phyloP scores from a whole-genome alignment of 2,113 vertebrate genomes.

The Microcebus ravelobensis region DNA sequence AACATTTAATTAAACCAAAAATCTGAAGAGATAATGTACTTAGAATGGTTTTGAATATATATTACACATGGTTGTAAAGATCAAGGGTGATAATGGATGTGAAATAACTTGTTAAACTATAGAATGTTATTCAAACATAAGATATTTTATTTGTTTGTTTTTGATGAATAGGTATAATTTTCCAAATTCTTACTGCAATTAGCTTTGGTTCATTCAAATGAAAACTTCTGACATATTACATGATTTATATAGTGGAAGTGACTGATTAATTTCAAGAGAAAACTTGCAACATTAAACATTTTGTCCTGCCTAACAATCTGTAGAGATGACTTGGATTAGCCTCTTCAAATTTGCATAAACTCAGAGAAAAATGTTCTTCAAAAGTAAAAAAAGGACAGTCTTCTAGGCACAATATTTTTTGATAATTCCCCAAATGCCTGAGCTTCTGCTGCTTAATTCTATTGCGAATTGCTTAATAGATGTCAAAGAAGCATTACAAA shows the following conservation, averaged over 20 bases:
- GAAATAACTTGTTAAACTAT: not conserved
- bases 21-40: not conserved
- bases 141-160: conserved; percentile 48
- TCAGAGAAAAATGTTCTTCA: conserved; percentile 33
- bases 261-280: conserved; percentile 58
- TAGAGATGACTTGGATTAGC: not conserved
- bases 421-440: conserved; percentile 26
- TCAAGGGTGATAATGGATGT: not conserved
- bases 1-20: conserved; percentile 52
- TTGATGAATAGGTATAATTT: conserved; percentile 26
- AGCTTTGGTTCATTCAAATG: conserved; percentile 15
- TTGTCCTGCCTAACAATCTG: conserved; percentile 47
- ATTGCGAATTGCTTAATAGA: conserved; percentile 8
- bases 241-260: conserved; percentile 49
- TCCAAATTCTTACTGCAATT: conserved; percentile 29
- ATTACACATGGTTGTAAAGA: not conserved
- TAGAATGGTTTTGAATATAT: not conserved
- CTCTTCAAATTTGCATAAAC: conserved; percentile 42
- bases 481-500: conserved; percentile 27
- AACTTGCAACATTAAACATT: conserved; percentile 40
- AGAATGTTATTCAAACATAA: conserved; percentile 22
- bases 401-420: conserved; percentile 4
- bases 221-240: conserved; percentile 34
- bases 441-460: conserved; percentile 35
- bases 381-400: conserved; percentile 20